Conservation (phyloP, 2,888 invertebrate genomes). For the Sphaeridia pumilis region DNA sequence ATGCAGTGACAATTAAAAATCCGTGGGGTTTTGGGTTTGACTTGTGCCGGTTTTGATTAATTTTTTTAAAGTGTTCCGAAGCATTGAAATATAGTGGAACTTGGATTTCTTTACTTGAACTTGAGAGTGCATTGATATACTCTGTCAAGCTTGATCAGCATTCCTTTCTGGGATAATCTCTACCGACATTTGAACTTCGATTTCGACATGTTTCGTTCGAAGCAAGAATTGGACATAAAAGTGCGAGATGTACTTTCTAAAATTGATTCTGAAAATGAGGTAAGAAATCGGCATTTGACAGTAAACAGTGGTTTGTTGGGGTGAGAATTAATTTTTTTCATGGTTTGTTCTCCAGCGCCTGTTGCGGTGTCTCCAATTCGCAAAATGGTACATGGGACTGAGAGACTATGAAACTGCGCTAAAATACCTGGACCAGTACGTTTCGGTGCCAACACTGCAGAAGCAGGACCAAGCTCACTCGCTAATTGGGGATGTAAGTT, state of each 20-base stretch:
- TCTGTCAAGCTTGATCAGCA: no score
- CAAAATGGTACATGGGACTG: conserved; percentile 3
- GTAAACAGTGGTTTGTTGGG: background rate
- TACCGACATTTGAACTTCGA: background rate
- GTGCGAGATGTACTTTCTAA: conserved; percentile 9
- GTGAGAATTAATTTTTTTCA: background rate
- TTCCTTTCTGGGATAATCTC: no score
- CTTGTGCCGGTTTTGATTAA: no score
- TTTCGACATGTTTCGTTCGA: conserved; percentile 7
- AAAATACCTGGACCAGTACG: conserved; percentile 4
- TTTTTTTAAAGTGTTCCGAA: no score
- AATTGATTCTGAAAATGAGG: conserved; percentile 9
- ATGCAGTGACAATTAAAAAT: no score
- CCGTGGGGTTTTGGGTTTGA: no score
- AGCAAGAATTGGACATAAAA: conserved; percentile 10
- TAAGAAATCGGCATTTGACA: background rate
- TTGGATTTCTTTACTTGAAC: no score
- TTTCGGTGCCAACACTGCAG: background rate
- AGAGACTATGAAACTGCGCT: conserved; percentile 7
- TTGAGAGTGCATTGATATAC: no score
- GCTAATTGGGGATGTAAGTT: conserved; percentile 12
- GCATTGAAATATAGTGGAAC: no score
- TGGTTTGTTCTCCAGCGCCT: background rate
- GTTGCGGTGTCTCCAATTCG: conserved; percentile 5
- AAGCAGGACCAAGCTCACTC: conserved; percentile 3